Conservation (phyloP, 2,797 vertebrate genomes). For the Malurus splendens region DNA sequence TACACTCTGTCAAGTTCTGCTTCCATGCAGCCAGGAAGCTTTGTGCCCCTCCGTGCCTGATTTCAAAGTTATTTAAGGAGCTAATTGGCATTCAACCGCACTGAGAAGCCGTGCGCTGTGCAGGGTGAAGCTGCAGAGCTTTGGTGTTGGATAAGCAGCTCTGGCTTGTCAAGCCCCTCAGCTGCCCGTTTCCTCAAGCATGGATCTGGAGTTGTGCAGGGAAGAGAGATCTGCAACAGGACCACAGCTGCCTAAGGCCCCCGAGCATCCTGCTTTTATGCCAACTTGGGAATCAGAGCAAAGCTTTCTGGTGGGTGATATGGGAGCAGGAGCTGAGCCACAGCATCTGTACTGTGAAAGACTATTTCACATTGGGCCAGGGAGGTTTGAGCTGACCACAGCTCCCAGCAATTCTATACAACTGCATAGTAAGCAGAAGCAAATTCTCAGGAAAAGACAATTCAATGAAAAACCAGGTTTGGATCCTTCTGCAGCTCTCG, state of each 20-base stretch:
- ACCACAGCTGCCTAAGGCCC: neutral
- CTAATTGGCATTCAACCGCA: fast-evolving
- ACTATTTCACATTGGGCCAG: neutral
- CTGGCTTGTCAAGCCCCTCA: neutral
- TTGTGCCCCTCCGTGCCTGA: neutral
- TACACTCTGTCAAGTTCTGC: neutral
- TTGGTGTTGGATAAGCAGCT: neutral
- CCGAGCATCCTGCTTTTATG: neutral
- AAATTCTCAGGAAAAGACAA: neutral
- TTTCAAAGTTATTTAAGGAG: neutral
- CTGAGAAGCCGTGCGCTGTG: fast-evolving
- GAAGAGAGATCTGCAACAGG: neutral
- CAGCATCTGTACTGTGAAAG: neutral
- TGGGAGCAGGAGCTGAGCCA: neutral
- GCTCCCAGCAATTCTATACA: neutral
- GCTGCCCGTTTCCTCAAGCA: neutral
- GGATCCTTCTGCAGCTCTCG: neutral
- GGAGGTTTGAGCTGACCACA: neutral
- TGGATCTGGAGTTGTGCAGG: fast-evolving
- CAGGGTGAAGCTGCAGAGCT: neutral
- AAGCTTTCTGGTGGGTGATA: neutral
- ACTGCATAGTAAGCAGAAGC: neutral
- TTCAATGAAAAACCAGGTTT: neutral
- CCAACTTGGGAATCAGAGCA: neutral
- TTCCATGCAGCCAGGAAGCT: neutral